Base-by-base conservation (phyloP, 2,888 invertebrate genomes). In the Agonopterix alstromeriana region DNA sequence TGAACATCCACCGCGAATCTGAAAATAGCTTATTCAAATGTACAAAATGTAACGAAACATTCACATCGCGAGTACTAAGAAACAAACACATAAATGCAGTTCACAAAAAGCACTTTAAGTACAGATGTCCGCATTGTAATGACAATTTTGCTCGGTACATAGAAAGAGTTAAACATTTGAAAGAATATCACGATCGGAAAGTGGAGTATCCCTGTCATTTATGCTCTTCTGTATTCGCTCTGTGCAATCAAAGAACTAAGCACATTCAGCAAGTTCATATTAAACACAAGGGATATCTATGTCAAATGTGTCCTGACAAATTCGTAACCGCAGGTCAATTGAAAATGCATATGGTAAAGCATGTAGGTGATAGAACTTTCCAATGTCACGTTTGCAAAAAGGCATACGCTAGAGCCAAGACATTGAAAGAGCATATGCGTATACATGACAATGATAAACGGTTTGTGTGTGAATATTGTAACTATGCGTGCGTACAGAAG, bases 311-410 rank as follows among this genome's bases (percentile, higher is more conserved):
- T 45, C 57, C 73, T 0, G 75, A 67, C 47, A 69, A 73, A 46
- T 82, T 79, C 11, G 76, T 81, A 0, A 81, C 82, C 0, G 66
- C 70, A 1, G 65, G 68, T 0, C 74, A 76, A 40, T 58, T 88
- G 14, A 68, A 67, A 42, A 76, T 66, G 46, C 87, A 88, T 50
- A 73, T 77, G 70, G 66, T 82, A 0, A 79, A 74, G 48, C 86
- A 86, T 51, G 59, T 53, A 0, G 77, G 74, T 0, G 73, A 77
- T 10, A 70, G 73, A 10, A 79, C 73, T 36, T 82, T 63, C 48
- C 73, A 80, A 50, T 90, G 90, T 53, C 69, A 80, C 38, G 70
- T 88, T 0, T 90, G 90, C 57, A 73, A 80, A 42, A 90, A 89
- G 49, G 67, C 74, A 1, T 87, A 82, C 46, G 73, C 77, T 0